Evolutionary conservation across 2,113 vertebrate species (phyloP), one percentile per base, ranked within the genome.

Genomic region (Noctilio leporinus): DNA sequence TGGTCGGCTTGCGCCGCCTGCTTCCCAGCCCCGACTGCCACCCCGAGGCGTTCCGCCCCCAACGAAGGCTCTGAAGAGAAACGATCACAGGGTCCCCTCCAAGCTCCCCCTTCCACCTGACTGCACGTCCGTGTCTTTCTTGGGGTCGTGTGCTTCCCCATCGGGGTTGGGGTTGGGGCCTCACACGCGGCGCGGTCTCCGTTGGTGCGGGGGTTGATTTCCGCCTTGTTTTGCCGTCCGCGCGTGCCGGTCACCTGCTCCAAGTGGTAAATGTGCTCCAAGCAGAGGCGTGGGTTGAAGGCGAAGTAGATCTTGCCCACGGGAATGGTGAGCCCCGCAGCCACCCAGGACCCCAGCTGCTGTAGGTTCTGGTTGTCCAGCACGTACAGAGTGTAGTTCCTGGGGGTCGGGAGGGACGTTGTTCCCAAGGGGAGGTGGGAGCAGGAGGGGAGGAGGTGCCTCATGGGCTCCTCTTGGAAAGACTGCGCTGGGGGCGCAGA

Each of bases 361-460:
- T 98, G 98, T 7, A 99, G 96, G 89, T 99, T 99, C 96, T 98
- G 98, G 95, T 99, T 99, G 96, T 99, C 98, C 97, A 99, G 90
- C 26, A 99, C 98, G 0, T 99, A 99, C 8, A 99, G 91, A 2
- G 98, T 99, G 93, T 99, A 99, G 96, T 99, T 99, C 96, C 98
- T 99, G 89, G 59, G 88, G 94, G 72, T 75, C 81, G 35, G 81
- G 28, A 59, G 69, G 30, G 14, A 76, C 35, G 16, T 78, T 80
- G 65, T 24, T 86, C n/a, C 67, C 57, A 5, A 43, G 2, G 5
- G 53, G 57, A 75, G 20, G n/a, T 57, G 16, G 57, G 47, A 45
- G 84, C 69, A 49, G 51, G 73, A 8, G 26, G 55, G 89, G 59
- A 19, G 57, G 28, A 20, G 10, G 28, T 17, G 64, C 85, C 57